Evolutionary conservation across 2,888 invertebrate genomes (phyloP).

Genomic region (Lepeophtheirus nordmannii): DNA sequence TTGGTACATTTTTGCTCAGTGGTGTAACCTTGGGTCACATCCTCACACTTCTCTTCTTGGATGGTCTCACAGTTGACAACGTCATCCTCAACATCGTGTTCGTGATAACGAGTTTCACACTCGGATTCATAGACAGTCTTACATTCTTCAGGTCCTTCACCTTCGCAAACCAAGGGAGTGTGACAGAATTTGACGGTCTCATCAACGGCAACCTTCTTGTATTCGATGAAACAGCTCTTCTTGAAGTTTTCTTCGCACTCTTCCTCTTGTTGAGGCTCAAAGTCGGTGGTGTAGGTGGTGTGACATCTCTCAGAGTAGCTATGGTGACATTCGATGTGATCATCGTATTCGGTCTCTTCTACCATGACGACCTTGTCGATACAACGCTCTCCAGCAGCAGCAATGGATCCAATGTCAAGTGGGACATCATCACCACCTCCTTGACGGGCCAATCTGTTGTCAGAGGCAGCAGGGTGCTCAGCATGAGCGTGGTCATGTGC

Average conservation of each 20-base stretch:
- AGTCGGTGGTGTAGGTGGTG: conserved; percentile 17
- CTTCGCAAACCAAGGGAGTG: background rate
- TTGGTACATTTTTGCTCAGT: conserved; percentile 18
- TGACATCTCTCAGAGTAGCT: conserved; percentile 20
- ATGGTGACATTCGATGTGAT: conserved; percentile 18
- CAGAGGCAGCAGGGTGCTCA: background rate
- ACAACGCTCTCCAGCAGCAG: conserved; percentile 19
- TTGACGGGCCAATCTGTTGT: conserved; percentile 6
- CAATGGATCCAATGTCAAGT: conserved; percentile 13
- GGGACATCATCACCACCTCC: conserved; percentile 11
- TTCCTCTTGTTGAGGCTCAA: conserved; percentile 20
- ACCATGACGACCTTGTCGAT: conserved; percentile 21
- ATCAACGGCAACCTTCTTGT: conserved; percentile 17
- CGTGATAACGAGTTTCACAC: conserved; percentile 20
- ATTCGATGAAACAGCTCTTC: conserved; percentile 19
- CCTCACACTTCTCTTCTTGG: conserved; percentile 17
- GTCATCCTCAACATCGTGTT: conserved; percentile 23
- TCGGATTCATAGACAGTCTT: conserved; percentile 18
- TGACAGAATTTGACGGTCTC: conserved; percentile 14
- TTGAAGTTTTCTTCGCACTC: conserved; percentile 21
- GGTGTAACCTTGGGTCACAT: conserved; percentile 20
- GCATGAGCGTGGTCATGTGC: background rate
- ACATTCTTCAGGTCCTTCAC: conserved; percentile 16
- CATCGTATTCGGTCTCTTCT: conserved; percentile 18
- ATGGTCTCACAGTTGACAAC: conserved; percentile 16